A percentile compares a stretch with the other conserved stretches of the same genome.
phyloP scores from a whole-genome alignment of 1,140 invertebrate species.

The Zaprionus taronus region DNA sequence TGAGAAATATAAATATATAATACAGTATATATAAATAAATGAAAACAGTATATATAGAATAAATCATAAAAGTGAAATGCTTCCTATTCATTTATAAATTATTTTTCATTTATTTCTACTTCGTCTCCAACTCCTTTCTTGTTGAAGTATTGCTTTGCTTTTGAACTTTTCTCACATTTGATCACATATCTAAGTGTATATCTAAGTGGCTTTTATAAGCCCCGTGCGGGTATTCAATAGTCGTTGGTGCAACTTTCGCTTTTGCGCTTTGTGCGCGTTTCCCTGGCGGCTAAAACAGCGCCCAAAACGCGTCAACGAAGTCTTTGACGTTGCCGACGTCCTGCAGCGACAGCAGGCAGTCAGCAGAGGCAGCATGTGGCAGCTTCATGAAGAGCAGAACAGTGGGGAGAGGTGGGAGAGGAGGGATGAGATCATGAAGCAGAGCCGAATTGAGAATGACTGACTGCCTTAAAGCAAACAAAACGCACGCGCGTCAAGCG shows the following conservation, averaged over 20 bases:
- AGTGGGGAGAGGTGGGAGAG: background rate
- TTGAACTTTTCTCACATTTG: background rate
- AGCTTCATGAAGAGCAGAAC: background rate
- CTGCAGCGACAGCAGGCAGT: background rate
- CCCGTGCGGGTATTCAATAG: constrained; percentile 3
- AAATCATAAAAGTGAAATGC: too few species aligned
- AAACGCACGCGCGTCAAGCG: constrained; percentile 75
- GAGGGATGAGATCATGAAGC: background rate
- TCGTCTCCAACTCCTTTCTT: background rate
- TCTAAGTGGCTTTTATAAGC: background rate
- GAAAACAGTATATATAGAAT: too few species aligned
- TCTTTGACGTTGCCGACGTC: constrained; percentile 25
- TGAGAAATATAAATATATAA: background rate
- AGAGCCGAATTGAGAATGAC: constrained; percentile 36
- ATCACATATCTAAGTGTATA: background rate
- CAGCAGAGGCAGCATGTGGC: constrained; percentile 11
- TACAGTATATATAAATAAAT: background rate
- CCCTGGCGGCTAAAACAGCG: constrained; percentile 40
- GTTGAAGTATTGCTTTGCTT: background rate
- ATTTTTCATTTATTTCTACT: background rate
- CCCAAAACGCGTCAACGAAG: constrained; percentile 26
- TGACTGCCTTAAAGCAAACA: constrained; percentile 69
- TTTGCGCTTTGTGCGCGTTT: background rate
- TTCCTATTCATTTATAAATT: background rate
- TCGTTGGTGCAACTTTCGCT: background rate